Conservation (phyloP, 2,113 vertebrate species). For the Halcyon malimbica region DNA sequence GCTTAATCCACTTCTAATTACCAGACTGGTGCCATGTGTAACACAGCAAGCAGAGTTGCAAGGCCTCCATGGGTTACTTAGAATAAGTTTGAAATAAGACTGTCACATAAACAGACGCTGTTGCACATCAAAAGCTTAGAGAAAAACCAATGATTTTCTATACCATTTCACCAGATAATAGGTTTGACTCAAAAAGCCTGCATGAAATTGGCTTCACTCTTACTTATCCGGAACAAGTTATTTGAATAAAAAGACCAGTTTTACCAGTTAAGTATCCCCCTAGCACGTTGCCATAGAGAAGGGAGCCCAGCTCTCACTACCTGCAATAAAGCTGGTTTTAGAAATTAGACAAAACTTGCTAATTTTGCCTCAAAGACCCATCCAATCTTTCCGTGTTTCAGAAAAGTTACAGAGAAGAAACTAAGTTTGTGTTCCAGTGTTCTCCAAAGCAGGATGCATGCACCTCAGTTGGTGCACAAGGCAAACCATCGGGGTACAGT, state of each 20-base stretch:
- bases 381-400: background rate
- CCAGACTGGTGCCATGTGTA: background rate
- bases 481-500: accelerated
- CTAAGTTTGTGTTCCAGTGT: accelerated
- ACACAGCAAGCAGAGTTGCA: background rate
- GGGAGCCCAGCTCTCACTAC: background rate
- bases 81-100: background rate
- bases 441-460: background rate
- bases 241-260: background rate
- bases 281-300: background rate
- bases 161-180: conserved; percentile 32
- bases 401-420: background rate
- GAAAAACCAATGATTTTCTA: background rate
- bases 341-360: background rate
- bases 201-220: conserved; percentile 3
- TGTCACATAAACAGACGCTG: background rate
- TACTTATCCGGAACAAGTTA: background rate
- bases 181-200: background rate
- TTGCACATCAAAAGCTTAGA: conserved; percentile 11
- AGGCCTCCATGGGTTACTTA: background rate
- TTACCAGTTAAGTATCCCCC: background rate
- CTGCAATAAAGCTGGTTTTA: background rate
- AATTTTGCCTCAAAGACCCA: background rate
- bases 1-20: background rate
- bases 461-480: accelerated